Base-by-base conservation (phyloP, 2,113 vertebrate species). In the Entosphenus tridentatus region DNA sequence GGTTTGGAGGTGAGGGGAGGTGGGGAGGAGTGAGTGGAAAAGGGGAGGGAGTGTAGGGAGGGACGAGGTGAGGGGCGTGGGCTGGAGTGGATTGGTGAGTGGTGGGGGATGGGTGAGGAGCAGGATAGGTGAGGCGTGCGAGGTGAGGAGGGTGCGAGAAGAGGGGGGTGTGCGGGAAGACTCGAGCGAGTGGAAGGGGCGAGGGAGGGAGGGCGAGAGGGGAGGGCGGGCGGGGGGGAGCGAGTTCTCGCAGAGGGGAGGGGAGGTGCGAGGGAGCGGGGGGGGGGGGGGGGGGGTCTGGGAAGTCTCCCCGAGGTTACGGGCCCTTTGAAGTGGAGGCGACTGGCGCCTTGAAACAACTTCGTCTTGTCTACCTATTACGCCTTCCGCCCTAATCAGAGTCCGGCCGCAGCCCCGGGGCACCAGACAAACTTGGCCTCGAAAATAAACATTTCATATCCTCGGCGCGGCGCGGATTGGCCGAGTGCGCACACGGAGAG, bases 261-360 rank as follows among this genome's bases (percentile, higher is more conserved):
- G 62, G 59, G 62, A 65, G 21, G 21, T 65, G n/a, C n/a, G n/a
- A n/a, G n/a, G n/a, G n/a, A 8, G 62, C n/a, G n/a, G 62, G 62
- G 18, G 62, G 10, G 10, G 2, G 59, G 14, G 17, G 14, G 59
- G 62, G n/a, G n/a, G 8, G 62, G 62, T 65, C 62, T 65, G 62
- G 62, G 21, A 65, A 65, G n/a, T 65, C 62, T 65, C 62, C 62
- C 62, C 21, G n/a, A 65, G 62, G 62, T 65, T 65, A 65, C 62
- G 62, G 62, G n/a, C 21, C n/a, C 62, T 65, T 65, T 65, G n/a
- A 65, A 16, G 62, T 65, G n/a, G 62, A n/a, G n/a, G 62, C 62
- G 62, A 65, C 62, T 65, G 62, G 62, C 62, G 62, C 62, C 62
- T 65, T 65, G 21, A 65, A 65, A 65, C 62, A 65, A 65, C 62